These are phyloP conservation scores for Lutjanus erythropterus DNA, from an alignment of 2,113 vertebrate species.

Conservation along the genomic window DNA sequence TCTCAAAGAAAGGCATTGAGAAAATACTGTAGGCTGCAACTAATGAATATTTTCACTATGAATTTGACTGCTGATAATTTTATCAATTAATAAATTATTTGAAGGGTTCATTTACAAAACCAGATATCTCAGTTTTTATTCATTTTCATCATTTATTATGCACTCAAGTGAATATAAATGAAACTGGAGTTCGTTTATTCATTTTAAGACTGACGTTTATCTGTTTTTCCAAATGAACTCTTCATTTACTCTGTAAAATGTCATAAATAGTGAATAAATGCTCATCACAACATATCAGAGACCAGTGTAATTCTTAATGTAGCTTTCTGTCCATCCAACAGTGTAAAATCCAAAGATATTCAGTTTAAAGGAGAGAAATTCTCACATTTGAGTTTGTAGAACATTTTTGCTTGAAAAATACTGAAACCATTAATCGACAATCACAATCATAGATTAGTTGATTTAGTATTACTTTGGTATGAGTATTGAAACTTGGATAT, in stretches of 20 bases:
- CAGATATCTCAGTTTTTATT: too few species aligned
- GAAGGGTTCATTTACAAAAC: too few species aligned
- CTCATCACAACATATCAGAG: background rate
- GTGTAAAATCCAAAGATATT: background rate
- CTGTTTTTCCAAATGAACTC: too few species aligned
- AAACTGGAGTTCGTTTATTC: too few species aligned
- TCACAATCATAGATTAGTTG: background rate
- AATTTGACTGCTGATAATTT: background rate
- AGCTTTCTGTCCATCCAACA: background rate
- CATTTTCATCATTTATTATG: too few species aligned
- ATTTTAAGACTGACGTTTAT: too few species aligned
- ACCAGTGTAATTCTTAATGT: background rate
- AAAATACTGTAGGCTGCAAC: background rate
- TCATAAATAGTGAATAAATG: background rate
- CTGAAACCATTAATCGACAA: background rate
- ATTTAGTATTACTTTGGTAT: background rate
- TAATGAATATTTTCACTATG: background rate
- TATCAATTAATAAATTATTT: background rate
- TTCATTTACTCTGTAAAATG: too few species aligned
- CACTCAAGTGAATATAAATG: too few species aligned
- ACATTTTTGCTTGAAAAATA: background rate
- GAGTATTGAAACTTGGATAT: background rate
- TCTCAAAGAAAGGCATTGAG: background rate
- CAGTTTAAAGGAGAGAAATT: background rate
- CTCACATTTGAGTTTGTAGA: background rate